Evolutionary conservation across 2,797 vertebrate species (phyloP).

Genomic region (Melanotaenia trifasciata): DNA sequence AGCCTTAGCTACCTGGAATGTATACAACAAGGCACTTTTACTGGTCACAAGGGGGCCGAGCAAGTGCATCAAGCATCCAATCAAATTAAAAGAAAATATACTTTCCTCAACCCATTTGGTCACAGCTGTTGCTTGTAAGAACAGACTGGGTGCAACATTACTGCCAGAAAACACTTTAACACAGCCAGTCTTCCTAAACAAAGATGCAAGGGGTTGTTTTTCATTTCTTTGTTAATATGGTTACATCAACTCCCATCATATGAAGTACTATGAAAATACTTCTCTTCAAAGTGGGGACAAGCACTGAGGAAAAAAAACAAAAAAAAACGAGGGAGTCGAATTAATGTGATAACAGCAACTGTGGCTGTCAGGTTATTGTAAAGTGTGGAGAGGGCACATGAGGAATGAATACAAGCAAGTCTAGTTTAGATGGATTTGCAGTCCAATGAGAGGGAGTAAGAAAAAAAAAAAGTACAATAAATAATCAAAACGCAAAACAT

Average conservation of each 20-base stretch:
- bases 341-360: conserved; percentile 64
- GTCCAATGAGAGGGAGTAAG: conserved; percentile 89
- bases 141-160: conserved; percentile 56
- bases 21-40: conserved; percentile 91
- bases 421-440: conserved; percentile 92
- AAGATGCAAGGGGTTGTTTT: conserved; percentile 12
- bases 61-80: conserved; percentile 77
- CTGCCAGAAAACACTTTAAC: conserved; percentile 28
- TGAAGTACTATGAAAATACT: conserved; percentile 43
- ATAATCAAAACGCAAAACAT: conserved; percentile 95
- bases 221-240: conserved; percentile 15
- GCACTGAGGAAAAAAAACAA: conserved; percentile 13
- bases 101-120: conserved; percentile 81
- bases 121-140: conserved; percentile 81
- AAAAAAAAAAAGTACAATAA: conserved; percentile 91
- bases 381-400: conserved; percentile 19
- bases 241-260: conserved; percentile 43
- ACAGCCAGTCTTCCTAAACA: conserved; percentile 33
- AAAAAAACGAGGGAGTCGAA: conserved; percentile 4
- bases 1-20: conserved; percentile 92
- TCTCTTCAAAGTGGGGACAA: conserved; percentile 27
- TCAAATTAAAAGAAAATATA: conserved; percentile 55
- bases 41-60: conserved; percentile 81
- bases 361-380: conserved; percentile 59
- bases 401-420: conserved; percentile 76